Conservation (phyloP, 2,888 invertebrate species). For the Ectemnius continuus region DNA sequence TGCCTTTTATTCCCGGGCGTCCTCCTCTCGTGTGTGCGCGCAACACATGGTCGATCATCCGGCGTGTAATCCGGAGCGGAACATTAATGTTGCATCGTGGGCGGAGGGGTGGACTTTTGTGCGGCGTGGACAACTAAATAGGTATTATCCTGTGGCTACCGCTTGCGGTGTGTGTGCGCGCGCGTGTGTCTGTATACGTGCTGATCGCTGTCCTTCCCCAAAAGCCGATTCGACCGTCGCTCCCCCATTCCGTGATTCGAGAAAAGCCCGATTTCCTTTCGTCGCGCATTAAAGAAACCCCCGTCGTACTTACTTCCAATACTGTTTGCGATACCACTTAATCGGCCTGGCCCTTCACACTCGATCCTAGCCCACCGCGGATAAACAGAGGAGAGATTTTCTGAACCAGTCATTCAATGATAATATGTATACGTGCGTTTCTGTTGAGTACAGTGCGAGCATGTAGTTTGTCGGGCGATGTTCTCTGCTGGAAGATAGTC, state of each 20-base stretch:
- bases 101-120: conserved; percentile 55
- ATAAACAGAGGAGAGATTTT: neutral
- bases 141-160: conserved; percentile 58
- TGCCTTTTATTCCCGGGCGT: neutral
- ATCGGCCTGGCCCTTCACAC: too few species aligned
- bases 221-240: conserved; percentile 35
- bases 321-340: too few species aligned
- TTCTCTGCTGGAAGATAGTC: neutral
- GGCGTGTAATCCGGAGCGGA: conserved; percentile 63
- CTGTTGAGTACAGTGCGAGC: too few species aligned
- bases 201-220: conserved; percentile 32
- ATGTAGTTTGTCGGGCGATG: neutral
- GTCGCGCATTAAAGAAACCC: too few species aligned
- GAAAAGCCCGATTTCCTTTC: conserved; percentile 24
- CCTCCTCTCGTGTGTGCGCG: conserved; percentile 20
- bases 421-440: too few species aligned
- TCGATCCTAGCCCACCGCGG: neutral
- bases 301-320: too few species aligned
- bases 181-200: too few species aligned
- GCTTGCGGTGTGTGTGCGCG: neutral
- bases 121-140: conserved; percentile 62
- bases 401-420: too few species aligned
- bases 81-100: conserved; percentile 71
- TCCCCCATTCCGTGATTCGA: conserved; percentile 31
- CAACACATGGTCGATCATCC: conserved; percentile 42